phyloP scores from a whole-genome alignment of 92 coral and sea anemone species.

The Pocillopora grandis region DNA sequence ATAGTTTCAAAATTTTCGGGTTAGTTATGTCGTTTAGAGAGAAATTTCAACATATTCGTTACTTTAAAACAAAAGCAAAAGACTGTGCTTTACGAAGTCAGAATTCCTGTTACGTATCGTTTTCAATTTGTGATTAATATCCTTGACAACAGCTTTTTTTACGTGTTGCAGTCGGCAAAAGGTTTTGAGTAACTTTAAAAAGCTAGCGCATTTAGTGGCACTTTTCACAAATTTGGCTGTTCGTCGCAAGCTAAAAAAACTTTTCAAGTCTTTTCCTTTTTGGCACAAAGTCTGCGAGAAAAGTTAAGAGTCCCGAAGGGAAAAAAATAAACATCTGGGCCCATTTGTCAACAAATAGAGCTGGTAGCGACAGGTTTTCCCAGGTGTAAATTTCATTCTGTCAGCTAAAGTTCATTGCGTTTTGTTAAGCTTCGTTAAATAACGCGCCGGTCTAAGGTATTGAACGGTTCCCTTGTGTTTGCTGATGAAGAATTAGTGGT shows the following conservation, averaged over 20 bases:
- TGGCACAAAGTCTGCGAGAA: not conserved
- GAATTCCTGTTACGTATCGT: no score
- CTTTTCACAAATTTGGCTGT: not conserved
- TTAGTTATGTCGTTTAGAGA: not conserved
- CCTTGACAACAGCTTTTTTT: no score
- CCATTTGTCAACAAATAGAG: not conserved
- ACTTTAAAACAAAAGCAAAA: not conserved
- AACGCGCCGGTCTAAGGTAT: not conserved
- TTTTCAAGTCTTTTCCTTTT: not conserved
- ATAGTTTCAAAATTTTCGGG: not conserved
- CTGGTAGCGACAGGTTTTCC: slow-evolving; percentile 1
- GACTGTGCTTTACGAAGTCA: not conserved
- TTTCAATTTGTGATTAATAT: no score
- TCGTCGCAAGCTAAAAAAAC: not conserved
- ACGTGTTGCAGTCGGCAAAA: no score
- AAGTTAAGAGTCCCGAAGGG: not conserved
- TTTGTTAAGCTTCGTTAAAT: slow-evolving; percentile 12
- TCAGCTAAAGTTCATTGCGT: not conserved
- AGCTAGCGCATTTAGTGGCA: not conserved
- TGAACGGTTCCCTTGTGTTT: slow-evolving; percentile 11
- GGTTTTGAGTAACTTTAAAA: no score
- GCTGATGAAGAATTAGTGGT: not conserved
- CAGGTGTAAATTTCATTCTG: not conserved
- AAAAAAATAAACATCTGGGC: not conserved
- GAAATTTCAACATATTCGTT: not conserved